Conservation (phyloP, 2,113 vertebrate genomes). For the Python bivittatus region DNA sequence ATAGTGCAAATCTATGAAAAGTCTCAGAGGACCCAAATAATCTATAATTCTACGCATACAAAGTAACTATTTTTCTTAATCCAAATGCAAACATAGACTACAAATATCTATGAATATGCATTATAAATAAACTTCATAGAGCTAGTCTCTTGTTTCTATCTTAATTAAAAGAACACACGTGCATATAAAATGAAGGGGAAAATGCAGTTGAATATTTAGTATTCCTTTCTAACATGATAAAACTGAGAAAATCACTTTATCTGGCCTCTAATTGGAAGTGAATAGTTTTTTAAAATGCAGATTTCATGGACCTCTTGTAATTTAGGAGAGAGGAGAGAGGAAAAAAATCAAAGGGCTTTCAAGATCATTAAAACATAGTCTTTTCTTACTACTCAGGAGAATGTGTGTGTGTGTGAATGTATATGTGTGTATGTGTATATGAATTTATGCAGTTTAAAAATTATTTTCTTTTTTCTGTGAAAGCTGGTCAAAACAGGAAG, state of each 20-base stretch:
- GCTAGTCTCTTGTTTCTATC: background rate
- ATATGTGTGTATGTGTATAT: background rate
- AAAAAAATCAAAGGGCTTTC: constrained; percentile 24
- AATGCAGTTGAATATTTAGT: background rate
- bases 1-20: background rate
- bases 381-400: background rate
- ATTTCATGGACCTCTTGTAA: constrained; percentile 2
- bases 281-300: background rate
- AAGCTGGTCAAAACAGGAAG: background rate
- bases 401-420: background rate
- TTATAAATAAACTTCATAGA: background rate
- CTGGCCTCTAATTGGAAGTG: background rate
- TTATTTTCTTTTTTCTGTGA: background rate
- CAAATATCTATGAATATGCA: background rate
- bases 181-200: background rate
- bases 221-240: constrained; percentile 9
- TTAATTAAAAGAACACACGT: background rate
- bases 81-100: background rate
- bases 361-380: constrained; percentile 1
- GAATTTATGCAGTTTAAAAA: background rate
- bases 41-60: background rate
- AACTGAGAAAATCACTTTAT: background rate
- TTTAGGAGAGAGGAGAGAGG: background rate
- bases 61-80: background rate
- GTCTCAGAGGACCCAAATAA: background rate